These are phyloP conservation scores for Heliconius hermathena DNA, from an alignment of 1,140 invertebrate species.

Conservation along the genomic window DNA sequence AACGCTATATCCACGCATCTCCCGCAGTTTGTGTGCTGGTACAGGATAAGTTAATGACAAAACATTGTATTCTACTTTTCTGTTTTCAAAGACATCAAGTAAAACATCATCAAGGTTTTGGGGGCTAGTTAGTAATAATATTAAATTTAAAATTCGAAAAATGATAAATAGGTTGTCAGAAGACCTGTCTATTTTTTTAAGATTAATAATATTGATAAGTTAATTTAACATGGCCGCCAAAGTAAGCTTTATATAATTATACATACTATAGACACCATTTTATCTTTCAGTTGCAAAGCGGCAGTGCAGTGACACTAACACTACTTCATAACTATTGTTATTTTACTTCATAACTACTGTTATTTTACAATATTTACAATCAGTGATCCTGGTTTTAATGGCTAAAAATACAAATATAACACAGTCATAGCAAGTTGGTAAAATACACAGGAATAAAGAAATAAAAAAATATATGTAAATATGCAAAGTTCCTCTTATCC, in stretches of 20 bases:
- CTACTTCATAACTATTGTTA: not conserved
- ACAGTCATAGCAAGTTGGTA: not conserved
- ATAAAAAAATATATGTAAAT: not conserved
- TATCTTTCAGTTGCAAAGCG: not conserved
- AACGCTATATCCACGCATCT: not conserved
- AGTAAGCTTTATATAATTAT: not conserved
- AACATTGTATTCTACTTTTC: too few species aligned
- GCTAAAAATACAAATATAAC: not conserved
- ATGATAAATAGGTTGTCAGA: not conserved
- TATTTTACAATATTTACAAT: conserved; percentile 12
- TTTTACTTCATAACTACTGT: not conserved
- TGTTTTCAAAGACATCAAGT: too few species aligned
- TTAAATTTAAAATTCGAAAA: not conserved
- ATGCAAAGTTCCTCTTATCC: not conserved
- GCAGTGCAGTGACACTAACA: not conserved
- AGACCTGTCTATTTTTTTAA: not conserved
- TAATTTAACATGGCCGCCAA: not conserved
- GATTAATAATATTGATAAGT: not conserved
- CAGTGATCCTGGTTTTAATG: not conserved
- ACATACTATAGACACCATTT: not conserved
- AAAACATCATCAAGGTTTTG: too few species aligned
- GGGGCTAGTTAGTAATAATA: too few species aligned
- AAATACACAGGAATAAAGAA: not conserved
- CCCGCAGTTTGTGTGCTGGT: too few species aligned
- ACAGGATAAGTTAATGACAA: too few species aligned